Percentiles rank a stretch among this genome's conserved stretches.
phyloP scores from a whole-genome alignment of 2,797 vertebrate species.

The Arnoldichthys spilopterus region DNA sequence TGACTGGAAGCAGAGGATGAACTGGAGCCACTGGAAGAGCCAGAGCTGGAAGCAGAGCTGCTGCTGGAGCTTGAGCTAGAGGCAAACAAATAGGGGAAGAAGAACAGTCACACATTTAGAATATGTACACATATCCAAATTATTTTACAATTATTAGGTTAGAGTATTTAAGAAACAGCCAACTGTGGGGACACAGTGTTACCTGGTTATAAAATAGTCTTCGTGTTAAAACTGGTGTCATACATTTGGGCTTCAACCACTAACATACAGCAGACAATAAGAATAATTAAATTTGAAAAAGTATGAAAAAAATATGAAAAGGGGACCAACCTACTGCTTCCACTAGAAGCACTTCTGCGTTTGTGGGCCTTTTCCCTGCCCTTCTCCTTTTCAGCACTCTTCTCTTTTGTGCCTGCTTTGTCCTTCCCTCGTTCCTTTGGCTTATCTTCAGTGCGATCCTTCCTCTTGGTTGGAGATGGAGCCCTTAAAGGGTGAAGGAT shows the following conservation, averaged over 20 bases:
- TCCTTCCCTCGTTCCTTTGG: constrained; percentile 87
- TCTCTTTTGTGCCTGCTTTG: constrained; percentile 83
- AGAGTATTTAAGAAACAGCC: no score
- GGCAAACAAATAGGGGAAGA: constrained; percentile 60
- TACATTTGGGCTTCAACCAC: no score
- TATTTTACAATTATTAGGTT: no score
- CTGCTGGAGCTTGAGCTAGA: constrained; percentile 91
- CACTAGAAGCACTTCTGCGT: constrained; percentile 86
- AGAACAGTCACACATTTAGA: not conserved
- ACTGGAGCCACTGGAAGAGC: constrained; percentile 91
- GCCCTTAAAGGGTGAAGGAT: constrained; percentile 74
- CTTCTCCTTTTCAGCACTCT: constrained; percentile 86
- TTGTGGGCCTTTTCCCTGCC: constrained; percentile 86
- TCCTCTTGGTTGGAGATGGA: constrained; percentile 90
- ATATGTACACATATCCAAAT: no score
- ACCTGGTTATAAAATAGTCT: no score
- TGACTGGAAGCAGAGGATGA: constrained; percentile 89
- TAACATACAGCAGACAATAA: no score
- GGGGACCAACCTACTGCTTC: constrained; percentile 88
- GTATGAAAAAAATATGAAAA: no score
- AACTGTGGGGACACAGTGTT: no score
- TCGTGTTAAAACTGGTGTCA: no score
- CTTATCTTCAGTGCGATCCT: constrained; percentile 88
- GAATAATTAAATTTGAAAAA: no score
- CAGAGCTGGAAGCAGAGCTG: constrained; percentile 89